Percentiles rank a stretch among this genome's conserved stretches.
These are phyloP conservation scores for Ageneiosus marmoratus DNA, from an alignment of 2,113 vertebrate species.

Conservation along the genomic window DNA sequence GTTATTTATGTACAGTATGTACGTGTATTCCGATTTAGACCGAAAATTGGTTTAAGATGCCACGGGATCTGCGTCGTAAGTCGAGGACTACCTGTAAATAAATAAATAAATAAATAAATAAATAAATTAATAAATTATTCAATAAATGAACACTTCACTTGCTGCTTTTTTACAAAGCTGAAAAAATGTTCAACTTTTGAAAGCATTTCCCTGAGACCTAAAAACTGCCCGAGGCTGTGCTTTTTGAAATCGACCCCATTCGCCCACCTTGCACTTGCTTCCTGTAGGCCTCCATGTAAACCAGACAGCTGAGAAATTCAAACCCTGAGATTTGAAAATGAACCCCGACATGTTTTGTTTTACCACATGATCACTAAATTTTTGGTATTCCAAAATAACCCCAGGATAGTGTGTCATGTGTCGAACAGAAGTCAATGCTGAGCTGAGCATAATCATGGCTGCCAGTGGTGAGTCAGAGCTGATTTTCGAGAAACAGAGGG, in stretches of 20 bases:
- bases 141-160: not conserved
- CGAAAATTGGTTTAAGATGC: too few species aligned
- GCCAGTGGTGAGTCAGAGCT: conserved; percentile 21
- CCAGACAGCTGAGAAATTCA: not conserved
- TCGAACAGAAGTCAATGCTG: not conserved
- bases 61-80: too few species aligned
- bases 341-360: not conserved
- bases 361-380: not conserved
- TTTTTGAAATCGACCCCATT: not conserved
- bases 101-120: not conserved
- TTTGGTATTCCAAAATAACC: not conserved
- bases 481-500: conserved; percentile 5
- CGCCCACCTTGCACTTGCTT: conserved; percentile 1
- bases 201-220: not conserved
- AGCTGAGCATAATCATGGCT: not conserved
- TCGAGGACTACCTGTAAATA: too few species aligned
- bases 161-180: not conserved
- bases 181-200: not conserved
- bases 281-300: not conserved
- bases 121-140: too few species aligned
- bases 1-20: too few species aligned
- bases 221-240: not conserved
- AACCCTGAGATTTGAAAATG: not conserved
- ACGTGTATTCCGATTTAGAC: too few species aligned
- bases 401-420: not conserved